Base-by-base conservation (phyloP, 2,797 vertebrate species). In the Valencia hispanica region DNA sequence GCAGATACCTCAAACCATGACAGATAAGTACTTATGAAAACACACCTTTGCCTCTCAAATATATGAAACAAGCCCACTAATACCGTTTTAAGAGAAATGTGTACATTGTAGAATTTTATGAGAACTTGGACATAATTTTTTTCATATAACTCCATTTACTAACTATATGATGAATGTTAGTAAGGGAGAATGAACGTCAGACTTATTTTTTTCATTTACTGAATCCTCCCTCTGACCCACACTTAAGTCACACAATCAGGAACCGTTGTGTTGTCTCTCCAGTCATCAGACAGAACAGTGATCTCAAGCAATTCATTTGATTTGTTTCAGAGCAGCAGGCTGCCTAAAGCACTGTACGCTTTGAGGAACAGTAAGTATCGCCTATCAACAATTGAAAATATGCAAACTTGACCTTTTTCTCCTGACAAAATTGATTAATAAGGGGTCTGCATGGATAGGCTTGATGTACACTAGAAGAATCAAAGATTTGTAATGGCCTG, bases 401-500 rank as follows among this genome's bases (percentile, higher is more conserved):
- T 93, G 88, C 87, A 90, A 90, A 90, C 75, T 72, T 87, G 88
- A 94, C 90, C 93, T 93, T 92, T 73, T 90, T 79, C 73, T 78
- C 77, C 72, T 89, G 87, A 92, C 83, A 89, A 72, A 88, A 86
- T 80, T 78, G 84, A 91, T 90, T 90, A 86, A 89, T 90, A 78
- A 72, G 74, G 47, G 81, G 65, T 75, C 57, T 90, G 82, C 83
- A 84, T 78, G 86, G 79, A 86, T 81, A 71, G 59, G 18, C 88
- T 80, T 85, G 78, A 87, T 73, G 78, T 79, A 86, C 61, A 73
- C 70, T 69, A 75, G 72, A 84, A 75, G 48, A 85, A 85, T 82
- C 47, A n/a, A 45, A 74, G 76, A 89, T 89, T 79, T 83, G 80
- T 78, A 72, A 88, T 77, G 79, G 66, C 50, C 20, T 0, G 43